phyloP scores from a whole-genome alignment of 1,140 invertebrate species.

The Cardiocondyla obscurior region DNA sequence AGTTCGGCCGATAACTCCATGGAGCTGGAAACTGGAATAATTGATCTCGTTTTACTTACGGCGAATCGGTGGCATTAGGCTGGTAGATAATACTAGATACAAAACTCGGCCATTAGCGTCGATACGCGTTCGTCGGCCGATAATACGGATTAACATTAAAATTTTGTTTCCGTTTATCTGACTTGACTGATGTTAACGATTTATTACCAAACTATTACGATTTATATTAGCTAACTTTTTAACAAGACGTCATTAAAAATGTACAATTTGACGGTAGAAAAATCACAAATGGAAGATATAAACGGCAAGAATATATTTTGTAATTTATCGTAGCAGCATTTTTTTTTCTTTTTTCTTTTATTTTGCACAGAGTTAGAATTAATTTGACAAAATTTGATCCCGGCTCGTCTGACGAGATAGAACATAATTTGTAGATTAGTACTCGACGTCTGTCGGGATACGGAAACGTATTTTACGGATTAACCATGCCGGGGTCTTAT shows the following conservation, averaged over 20 bases:
- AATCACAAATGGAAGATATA: not conserved
- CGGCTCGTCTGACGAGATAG: not conserved
- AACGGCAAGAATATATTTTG: not conserved
- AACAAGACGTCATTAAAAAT: not conserved
- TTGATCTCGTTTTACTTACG: slow-evolving; percentile 37
- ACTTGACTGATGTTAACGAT: not conserved
- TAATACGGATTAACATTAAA: not conserved
- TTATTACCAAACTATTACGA: not conserved
- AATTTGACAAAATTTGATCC: not conserved
- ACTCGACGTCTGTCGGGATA: not conserved
- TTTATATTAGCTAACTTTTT: not conserved
- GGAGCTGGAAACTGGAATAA: slow-evolving; percentile 51
- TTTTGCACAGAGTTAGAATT: not conserved
- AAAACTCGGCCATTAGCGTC: slow-evolving; percentile 32
- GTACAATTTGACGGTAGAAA: not conserved
- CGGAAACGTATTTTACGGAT: slow-evolving; percentile 19
- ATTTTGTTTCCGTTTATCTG: not conserved
- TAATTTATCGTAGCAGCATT: not conserved
- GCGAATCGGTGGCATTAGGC: slow-evolving; percentile 29
- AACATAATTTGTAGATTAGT: slow-evolving; percentile 16
- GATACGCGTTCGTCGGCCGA: not conserved
- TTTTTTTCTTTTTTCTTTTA: no score
- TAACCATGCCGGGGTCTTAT: slow-evolving; percentile 11
- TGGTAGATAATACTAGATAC: slow-evolving; percentile 5
- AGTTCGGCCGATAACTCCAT: slow-evolving; percentile 30